Evolutionary conservation across 2,797 vertebrate genomes (phyloP).

Genomic region (Arctocebus calabarensis): DNA sequence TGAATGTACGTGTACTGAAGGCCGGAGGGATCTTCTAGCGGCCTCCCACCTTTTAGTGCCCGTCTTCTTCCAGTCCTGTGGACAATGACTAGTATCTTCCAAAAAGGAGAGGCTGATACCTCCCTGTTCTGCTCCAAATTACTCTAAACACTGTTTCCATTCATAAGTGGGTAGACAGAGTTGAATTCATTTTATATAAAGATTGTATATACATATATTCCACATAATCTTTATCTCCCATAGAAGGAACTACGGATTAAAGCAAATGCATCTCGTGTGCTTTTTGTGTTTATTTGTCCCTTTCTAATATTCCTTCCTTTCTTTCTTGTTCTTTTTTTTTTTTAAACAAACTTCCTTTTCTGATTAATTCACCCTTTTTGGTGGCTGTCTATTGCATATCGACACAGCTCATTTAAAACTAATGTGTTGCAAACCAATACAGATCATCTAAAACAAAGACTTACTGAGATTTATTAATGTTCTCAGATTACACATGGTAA

Average conservation of each 20-base stretch:
- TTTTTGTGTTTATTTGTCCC: neutral
- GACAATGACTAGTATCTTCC: neutral
- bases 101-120: neutral
- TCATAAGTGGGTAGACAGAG: neutral
- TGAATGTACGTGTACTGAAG: neutral
- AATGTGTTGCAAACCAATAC: neutral
- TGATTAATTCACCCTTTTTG: constrained; percentile 5
- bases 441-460: neutral
- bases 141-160: neutral
- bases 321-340: neutral
- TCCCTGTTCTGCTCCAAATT: neutral
- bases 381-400: neutral
- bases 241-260: neutral
- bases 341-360: neutral
- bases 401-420: neutral
- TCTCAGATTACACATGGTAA: neutral
- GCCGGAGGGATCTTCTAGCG: neutral
- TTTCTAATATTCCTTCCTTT: neutral
- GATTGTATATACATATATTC: neutral
- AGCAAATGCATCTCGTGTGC: neutral
- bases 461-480: neutral
- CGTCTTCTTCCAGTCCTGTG: neutral
- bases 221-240: neutral
- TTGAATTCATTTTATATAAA: neutral
- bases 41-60: neutral